Conservation (phyloP, 2,113 vertebrate species). For the Saimiri boliviensis region DNA sequence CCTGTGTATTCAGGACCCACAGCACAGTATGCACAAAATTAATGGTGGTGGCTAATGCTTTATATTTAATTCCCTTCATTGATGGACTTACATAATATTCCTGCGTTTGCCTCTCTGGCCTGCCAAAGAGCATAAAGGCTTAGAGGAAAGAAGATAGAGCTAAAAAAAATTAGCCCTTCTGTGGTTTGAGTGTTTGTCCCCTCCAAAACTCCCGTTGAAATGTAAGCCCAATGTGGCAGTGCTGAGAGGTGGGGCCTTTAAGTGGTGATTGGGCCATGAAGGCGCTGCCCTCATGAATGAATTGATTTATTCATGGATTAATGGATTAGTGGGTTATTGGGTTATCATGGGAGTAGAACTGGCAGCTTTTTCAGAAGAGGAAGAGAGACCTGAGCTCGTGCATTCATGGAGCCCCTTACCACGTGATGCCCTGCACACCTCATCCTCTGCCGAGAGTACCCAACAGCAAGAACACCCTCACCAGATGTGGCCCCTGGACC, state of each 20-base stretch:
- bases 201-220: neutral
- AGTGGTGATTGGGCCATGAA: neutral
- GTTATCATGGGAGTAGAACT: neutral
- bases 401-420: neutral
- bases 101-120: neutral
- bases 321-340: neutral
- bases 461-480: neutral
- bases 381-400: neutral
- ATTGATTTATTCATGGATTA: neutral
- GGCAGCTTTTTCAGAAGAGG: neutral
- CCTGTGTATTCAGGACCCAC: neutral
- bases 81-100: neutral
- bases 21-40: rapidly evolving
- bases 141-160: neutral
- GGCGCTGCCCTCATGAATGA: neutral
- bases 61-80: rapidly evolving
- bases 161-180: too few relatives aligned
- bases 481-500: neutral
- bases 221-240: neutral
- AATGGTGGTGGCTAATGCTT: rapidly evolving
- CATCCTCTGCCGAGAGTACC: neutral
- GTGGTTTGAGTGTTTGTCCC: neutral
- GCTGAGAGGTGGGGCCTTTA: neutral
- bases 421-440: neutral
- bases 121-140: neutral